Conservation (phyloP, 2,113 vertebrate species). For the Thamnophis sirtalis region DNA sequence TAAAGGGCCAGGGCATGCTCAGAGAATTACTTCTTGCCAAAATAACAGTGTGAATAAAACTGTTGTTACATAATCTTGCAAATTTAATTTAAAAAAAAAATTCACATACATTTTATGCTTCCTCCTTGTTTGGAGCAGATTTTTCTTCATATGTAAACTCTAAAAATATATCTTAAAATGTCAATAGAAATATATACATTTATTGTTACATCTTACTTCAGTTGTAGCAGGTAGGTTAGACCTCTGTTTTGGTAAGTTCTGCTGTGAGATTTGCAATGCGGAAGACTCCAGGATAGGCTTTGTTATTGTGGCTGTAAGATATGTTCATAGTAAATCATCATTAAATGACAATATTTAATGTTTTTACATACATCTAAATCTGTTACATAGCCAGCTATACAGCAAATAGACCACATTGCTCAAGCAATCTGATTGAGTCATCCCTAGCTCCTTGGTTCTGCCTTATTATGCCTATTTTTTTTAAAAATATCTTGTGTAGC, state of each 20-base stretch:
- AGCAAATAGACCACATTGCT: neutral
- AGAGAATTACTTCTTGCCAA: neutral
- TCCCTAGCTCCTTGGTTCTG: neutral
- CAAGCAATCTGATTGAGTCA: neutral
- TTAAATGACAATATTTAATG: neutral
- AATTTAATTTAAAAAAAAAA: neutral
- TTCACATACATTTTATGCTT: conserved; percentile 20
- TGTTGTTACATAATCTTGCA: neutral
- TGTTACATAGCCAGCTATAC: neutral
- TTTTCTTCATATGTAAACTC: neutral
- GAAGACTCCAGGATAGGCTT: conserved; percentile 65
- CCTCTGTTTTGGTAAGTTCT: conserved; percentile 61
- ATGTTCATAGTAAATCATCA: neutral
- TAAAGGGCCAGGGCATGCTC: neutral
- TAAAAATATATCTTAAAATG: neutral
- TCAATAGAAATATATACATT: neutral
- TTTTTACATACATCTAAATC: neutral
- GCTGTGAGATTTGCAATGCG: conserved; percentile 61
- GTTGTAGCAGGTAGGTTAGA: conserved; percentile 58
- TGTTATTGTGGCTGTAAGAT: conserved; percentile 70
- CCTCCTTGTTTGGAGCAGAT: conserved; percentile 20
- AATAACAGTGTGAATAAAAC: neutral
- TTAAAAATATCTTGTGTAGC: neutral
- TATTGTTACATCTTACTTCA: conserved; percentile 60
- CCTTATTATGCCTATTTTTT: neutral